phyloP scores from a whole-genome alignment of 2,797 vertebrate genomes.

The Coranthus polyacanthus region DNA sequence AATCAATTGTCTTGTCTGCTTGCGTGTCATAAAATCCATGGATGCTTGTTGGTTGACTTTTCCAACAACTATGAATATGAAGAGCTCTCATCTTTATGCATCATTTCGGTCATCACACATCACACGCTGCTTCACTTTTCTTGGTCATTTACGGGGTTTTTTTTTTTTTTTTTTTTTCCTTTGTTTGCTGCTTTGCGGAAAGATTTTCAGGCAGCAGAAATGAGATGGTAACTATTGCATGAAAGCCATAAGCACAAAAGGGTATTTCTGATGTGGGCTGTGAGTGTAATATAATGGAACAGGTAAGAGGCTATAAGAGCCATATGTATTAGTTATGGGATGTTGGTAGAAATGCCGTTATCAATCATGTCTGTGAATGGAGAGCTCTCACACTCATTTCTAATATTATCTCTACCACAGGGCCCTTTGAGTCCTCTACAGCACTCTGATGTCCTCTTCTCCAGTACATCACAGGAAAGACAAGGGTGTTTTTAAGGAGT shows the following conservation, averaged over 20 bases:
- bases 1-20: slow-evolving; percentile 21
- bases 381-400: slow-evolving; percentile 63
- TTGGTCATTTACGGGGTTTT: background rate
- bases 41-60: slow-evolving; percentile 5
- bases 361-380: slow-evolving; percentile 56
- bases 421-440: slow-evolving; percentile 51
- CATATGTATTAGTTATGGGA: slow-evolving; percentile 50
- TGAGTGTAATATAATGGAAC: slow-evolving; percentile 52
- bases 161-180: too few species aligned
- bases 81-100: background rate
- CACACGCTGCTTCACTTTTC: background rate
- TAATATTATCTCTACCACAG: slow-evolving; percentile 57
- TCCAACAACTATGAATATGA: background rate
- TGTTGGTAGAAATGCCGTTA: slow-evolving; percentile 57
- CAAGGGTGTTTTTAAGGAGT: slow-evolving; percentile 73
- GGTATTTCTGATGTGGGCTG: slow-evolving; percentile 25
- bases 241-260: slow-evolving; percentile 45
- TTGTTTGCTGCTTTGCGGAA: slow-evolving; percentile 25
- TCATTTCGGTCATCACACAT: background rate
- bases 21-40: slow-evolving; percentile 9
- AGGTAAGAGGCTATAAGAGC: slow-evolving; percentile 49
- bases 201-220: slow-evolving; percentile 32
- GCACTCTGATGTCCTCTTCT: slow-evolving; percentile 61
- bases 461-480: slow-evolving; percentile 62
- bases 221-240: slow-evolving; percentile 22